Evolutionary conservation across 2,888 invertebrate species (phyloP).

Genomic region (Phyllotreta cruciferae): DNA sequence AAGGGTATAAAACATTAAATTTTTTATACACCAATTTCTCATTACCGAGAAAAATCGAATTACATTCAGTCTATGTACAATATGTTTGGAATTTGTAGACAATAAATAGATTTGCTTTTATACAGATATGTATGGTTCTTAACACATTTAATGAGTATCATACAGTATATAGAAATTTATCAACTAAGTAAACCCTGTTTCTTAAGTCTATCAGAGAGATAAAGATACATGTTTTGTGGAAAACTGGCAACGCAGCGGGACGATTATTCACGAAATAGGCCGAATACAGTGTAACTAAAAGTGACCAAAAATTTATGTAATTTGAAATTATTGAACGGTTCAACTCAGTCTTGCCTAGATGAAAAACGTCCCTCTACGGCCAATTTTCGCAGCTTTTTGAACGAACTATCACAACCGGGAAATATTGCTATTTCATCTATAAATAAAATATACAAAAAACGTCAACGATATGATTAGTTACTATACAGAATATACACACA

Average conservation of each 20-base stretch:
- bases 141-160: constrained; percentile 31
- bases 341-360: constrained; percentile 15
- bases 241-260: not conserved
- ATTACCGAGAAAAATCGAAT: constrained; percentile 33
- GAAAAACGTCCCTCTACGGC: constrained; percentile 8
- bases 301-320: no score
- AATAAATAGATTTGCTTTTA: constrained; percentile 32
- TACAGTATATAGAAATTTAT: constrained; percentile 15
- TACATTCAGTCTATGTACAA: constrained; percentile 40
- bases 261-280: constrained; percentile 1
- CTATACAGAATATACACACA: constrained; percentile 28
- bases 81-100: constrained; percentile 19
- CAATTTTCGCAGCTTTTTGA: constrained; percentile 1
- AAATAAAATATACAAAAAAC: constrained; percentile 27
- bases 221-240: constrained; percentile 1
- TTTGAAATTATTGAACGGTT: not conserved
- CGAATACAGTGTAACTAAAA: not conserved
- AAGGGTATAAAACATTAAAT: constrained; percentile 52
- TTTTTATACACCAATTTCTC: constrained; percentile 41
- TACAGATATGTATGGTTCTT: constrained; percentile 43
- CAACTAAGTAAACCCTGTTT: constrained; percentile 27
- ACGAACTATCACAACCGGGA: constrained; percentile 33
- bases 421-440: constrained; percentile 34
- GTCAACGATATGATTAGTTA: constrained; percentile 37
- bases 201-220: constrained; percentile 31